Evolutionary conservation across 2,113 vertebrate genomes (phyloP).

Genomic region (Paedocypris sp.): DNA sequence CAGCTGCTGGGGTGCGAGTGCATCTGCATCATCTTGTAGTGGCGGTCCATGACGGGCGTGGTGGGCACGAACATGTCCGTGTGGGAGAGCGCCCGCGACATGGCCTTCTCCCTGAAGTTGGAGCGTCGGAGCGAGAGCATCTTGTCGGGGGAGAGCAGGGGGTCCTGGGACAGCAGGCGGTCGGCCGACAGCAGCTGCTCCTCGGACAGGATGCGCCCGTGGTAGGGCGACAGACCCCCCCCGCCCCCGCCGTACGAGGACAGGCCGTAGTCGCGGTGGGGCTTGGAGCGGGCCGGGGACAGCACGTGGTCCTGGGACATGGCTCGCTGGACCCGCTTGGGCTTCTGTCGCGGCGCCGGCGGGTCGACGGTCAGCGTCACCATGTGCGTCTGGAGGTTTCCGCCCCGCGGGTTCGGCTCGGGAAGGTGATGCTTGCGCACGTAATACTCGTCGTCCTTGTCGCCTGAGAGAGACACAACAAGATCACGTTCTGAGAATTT

Average conservation of each 20-base stretch:
- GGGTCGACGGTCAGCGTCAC: constrained; percentile 78
- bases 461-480: constrained; percentile 53
- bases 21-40: constrained; percentile 91
- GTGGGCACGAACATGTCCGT: constrained; percentile 86
- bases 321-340: constrained; percentile 80
- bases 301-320: constrained; percentile 97
- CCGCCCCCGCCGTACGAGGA: constrained; percentile 50
- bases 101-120: constrained; percentile 81
- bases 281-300: constrained; percentile 67
- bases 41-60: constrained; percentile 83
- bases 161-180: constrained; percentile 91
- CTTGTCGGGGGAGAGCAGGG: constrained; percentile 83
- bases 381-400: constrained; percentile 73
- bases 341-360: constrained; percentile 58
- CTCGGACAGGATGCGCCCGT: constrained; percentile 73
- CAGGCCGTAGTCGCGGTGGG: constrained; percentile 70
- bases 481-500: not conserved
- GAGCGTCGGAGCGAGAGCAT: constrained; percentile 63
- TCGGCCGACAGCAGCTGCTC: constrained; percentile 88
- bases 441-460: constrained; percentile 91
- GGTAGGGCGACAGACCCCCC: constrained; percentile 55
- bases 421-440: constrained; percentile 76
- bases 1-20: constrained; percentile 89
- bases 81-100: constrained; percentile 86
- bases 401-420: constrained; percentile 68